A percentile compares a stretch with the other conserved stretches of the same genome.
Evolutionary conservation across 2,113 vertebrate species (phyloP).

Genomic region (Oreochromis niloticus): DNA sequence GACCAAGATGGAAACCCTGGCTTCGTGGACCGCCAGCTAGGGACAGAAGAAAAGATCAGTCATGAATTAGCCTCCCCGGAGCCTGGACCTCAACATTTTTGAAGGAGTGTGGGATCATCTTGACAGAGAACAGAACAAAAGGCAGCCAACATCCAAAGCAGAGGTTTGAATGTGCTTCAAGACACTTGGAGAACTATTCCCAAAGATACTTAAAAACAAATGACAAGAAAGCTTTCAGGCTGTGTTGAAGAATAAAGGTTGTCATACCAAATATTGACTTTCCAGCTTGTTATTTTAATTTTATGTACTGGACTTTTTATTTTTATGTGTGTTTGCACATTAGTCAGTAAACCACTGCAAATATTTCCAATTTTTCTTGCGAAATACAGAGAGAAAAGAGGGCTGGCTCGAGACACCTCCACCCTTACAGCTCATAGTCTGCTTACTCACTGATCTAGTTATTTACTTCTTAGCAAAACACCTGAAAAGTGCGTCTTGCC

Average conservation of each 20-base stretch:
- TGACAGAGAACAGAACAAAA: fast-evolving
- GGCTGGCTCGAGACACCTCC: not conserved
- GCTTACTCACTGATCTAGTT: not conserved
- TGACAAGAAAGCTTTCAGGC: not conserved
- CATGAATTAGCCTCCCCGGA: not conserved
- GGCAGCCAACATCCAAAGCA: not conserved
- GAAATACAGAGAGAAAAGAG: not conserved
- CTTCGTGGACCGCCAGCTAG: too few species aligned
- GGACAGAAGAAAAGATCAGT: not conserved
- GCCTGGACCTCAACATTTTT: fast-evolving
- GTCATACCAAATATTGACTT: not conserved
- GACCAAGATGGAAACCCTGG: too few species aligned
- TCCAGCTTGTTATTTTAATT: not conserved
- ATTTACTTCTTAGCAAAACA: not conserved
- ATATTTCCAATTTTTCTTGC: not conserved
- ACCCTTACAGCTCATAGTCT: not conserved
- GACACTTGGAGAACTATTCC: not conserved
- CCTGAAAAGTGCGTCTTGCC: not conserved
- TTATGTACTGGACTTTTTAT: too few species aligned
- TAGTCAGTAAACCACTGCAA: not conserved
- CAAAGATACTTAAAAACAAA: not conserved
- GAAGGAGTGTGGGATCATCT: not conserved
- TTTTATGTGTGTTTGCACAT: not conserved
- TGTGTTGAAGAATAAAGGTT: not conserved
- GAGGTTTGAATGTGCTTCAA: not conserved